These are phyloP conservation scores for Cataglyphis cursor DNA, from an alignment of 2,888 invertebrate genomes.

Conservation along the genomic window DNA sequence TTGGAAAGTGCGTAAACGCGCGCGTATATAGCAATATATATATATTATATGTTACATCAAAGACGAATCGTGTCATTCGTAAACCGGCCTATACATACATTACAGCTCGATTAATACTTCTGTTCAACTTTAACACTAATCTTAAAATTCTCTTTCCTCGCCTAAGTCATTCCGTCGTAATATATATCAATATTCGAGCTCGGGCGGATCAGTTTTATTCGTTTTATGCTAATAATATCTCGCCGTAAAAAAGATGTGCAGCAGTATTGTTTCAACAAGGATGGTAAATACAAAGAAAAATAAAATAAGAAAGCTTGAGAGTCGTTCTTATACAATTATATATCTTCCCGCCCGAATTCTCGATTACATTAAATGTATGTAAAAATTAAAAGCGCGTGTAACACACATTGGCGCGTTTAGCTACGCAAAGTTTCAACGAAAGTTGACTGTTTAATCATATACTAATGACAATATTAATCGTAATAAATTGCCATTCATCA, in stretches of 20 bases:
- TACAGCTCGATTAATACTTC: slow-evolving; percentile 85
- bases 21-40: slow-evolving; percentile 74
- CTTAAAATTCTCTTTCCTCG: slow-evolving; percentile 59
- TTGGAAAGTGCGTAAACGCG: slow-evolving; percentile 72
- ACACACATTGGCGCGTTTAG: neutral
- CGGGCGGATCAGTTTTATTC: slow-evolving; percentile 19
- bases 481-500: slow-evolving; percentile 63
- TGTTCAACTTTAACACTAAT: slow-evolving; percentile 83
- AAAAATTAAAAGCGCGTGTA: slow-evolving; percentile 8
- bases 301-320: neutral
- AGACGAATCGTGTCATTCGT: slow-evolving; percentile 80
- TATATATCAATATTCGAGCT: slow-evolving; percentile 46
- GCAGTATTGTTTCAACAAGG: neutral
- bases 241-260: neutral
- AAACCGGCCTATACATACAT: slow-evolving; percentile 84
- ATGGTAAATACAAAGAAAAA: neutral
- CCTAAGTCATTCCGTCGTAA: neutral
- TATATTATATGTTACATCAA: slow-evolving; percentile 80
- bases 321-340: slow-evolving; percentile 8
- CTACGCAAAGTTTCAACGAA: neutral
- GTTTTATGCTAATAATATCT: slow-evolving; percentile 5
- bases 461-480: neutral
- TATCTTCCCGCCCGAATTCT: slow-evolving; percentile 29
- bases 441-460: neutral
- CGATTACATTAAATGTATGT: slow-evolving; percentile 26